Percentiles rank a stretch among this genome's conserved stretches.
Evolutionary conservation across 2,888 invertebrate genomes (phyloP).

Genomic region (Hyppa rectilinea): DNA sequence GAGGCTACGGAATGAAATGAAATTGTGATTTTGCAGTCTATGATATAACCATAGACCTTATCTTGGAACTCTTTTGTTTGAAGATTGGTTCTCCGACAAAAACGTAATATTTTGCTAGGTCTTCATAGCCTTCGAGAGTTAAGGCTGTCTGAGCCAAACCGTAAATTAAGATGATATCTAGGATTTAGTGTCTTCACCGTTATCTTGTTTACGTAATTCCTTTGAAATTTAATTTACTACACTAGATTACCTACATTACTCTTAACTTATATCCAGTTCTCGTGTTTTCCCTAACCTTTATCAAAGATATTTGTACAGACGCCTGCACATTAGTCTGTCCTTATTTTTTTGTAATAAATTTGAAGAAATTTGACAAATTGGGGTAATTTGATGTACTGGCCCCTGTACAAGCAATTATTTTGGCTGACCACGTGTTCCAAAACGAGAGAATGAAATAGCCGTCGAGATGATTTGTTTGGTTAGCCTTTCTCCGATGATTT

Average conservation of each 20-base stretch:
- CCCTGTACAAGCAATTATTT: slow-evolving; percentile 30
- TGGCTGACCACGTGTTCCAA: slow-evolving; percentile 32
- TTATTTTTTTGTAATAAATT: too few relatives aligned
- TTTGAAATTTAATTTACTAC: slow-evolving; percentile 22
- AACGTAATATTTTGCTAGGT: not conserved
- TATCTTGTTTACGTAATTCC: slow-evolving; percentile 37
- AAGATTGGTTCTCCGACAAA: not conserved
- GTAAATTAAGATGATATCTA: slow-evolving; percentile 41
- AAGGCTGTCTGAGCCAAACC: slow-evolving; percentile 6
- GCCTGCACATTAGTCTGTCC: too few relatives aligned
- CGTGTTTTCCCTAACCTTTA: slow-evolving; percentile 1
- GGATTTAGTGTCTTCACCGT: slow-evolving; percentile 15
- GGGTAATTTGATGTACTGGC: too few relatives aligned
- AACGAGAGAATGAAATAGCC: slow-evolving; percentile 45
- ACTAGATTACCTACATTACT: slow-evolving; percentile 6
- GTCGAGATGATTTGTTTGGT: slow-evolving; percentile 57
- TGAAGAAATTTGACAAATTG: too few relatives aligned
- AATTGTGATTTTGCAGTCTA: slow-evolving; percentile 12
- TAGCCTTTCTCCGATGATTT: slow-evolving; percentile 68
- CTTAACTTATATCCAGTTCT: slow-evolving; percentile 18
- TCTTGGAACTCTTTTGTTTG: not conserved
- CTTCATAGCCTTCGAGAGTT: slow-evolving; percentile 12
- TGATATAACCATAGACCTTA: slow-evolving; percentile 12
- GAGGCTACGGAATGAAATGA: slow-evolving; percentile 8
- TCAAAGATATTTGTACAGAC: slow-evolving; percentile 13